Conservation (phyloP, 2,113 vertebrate species). For the Hippocampus comes region DNA sequence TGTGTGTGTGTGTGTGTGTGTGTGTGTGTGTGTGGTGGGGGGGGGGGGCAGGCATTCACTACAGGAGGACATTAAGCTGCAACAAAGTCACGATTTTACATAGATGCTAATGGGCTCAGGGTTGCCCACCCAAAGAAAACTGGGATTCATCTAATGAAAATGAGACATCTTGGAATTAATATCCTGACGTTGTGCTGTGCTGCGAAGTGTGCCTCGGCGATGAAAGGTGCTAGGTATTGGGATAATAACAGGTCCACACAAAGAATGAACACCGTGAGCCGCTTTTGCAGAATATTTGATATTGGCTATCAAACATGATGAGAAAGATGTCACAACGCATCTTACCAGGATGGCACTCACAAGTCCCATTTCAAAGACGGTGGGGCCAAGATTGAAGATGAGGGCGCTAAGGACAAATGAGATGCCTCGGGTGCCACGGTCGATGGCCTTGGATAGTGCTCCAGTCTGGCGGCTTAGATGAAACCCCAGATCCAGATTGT, state of each 20-base stretch:
- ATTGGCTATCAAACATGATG: not conserved
- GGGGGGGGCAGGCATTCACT: conserved; percentile 13
- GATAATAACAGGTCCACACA: conserved; percentile 12
- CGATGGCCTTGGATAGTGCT: conserved; percentile 94
- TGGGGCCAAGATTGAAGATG: conserved; percentile 96
- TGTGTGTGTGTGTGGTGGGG: too few species aligned
- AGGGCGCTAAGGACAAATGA: conserved; percentile 95
- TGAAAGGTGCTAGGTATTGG: conserved; percentile 21
- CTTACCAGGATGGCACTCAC: conserved; percentile 91
- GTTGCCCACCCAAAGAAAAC: conserved; percentile 49
- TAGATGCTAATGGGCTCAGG: conserved; percentile 45
- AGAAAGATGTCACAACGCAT: conserved; percentile 4
- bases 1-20: not conserved
- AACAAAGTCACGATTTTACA: conserved; percentile 56
- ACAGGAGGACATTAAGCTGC: conserved; percentile 52
- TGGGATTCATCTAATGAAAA: conserved; percentile 55
- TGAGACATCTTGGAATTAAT: conserved; percentile 54
- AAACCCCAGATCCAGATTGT: conserved; percentile 91
- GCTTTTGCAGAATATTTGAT: not conserved
- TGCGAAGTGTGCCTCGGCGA: conserved; percentile 40
- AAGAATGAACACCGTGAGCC: not conserved
- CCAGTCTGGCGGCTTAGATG: conserved; percentile 96
- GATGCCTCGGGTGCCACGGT: conserved; percentile 94
- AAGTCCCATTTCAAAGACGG: conserved; percentile 88
- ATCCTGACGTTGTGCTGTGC: conserved; percentile 42